Evolutionary conservation across 2,888 invertebrate genomes (phyloP), one percentile per base, ranked within the genome.

Genomic region (Athetis lepigone): DNA sequence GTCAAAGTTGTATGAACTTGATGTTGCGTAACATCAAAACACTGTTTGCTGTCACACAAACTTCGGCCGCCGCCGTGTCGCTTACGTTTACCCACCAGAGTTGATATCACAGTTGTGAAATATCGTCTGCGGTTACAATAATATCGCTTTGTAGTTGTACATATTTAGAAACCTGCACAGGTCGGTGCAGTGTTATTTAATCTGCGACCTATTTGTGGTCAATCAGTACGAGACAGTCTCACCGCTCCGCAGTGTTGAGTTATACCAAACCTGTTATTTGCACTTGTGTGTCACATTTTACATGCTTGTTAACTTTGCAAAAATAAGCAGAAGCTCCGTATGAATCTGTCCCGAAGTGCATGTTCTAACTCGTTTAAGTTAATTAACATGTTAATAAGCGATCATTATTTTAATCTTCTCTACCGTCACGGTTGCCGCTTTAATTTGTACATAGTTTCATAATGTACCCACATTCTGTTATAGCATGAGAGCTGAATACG

Each of bases 181-280:
- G 89, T 88, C 86, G 85, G 82, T 84, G 85, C 86, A 82, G 83
- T 88, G 94, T 91, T 93, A 94, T 94, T 91, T 86, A 92, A 95
- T 93, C 85, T 89, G 85, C 90, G 94, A 90, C 94, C 95, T 89
- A 93, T 92, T 94, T 95, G 94, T 85, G 95, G 94, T 94, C 86
- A 88, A 86, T 85, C 85, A 81, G 85, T 83, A 81, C 79, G 85
- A 86, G 82, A 82, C 83, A 75, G 78, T 81, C 80, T 80, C 83
- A 82, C 82, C 80, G 75, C 82, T 80, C 76, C 74, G 68, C 72
- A 62, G 70, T 47, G 51, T 64, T 33, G 23, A 60, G 49, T 54
- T 64, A 49, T 57, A 58, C 66, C 77, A 81, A 84, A 87, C 86
- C 79, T 82, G 85, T 82, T 79, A 73, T 64, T 77, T 55, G 60